A percentile compares a stretch with the other conserved stretches of the same genome.
Evolutionary conservation across 2,888 invertebrate species (phyloP).

Genomic region (Auanema sp.): DNA sequence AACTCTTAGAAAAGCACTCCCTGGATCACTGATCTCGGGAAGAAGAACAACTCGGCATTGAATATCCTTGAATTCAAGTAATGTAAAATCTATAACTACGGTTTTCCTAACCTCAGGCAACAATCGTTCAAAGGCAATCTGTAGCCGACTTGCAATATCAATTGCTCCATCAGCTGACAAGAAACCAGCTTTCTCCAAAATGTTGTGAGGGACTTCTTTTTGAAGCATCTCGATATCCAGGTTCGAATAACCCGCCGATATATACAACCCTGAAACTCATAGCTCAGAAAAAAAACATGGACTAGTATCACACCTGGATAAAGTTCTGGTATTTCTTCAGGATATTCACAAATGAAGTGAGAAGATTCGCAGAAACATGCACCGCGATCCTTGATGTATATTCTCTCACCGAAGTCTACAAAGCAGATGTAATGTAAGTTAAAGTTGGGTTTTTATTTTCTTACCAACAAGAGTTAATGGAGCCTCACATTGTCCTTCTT

Average conservation of each 20-base stretch:
- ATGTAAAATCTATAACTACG: not conserved
- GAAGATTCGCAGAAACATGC: conserved; percentile 58
- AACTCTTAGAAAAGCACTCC: conserved; percentile 50
- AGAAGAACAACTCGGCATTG: conserved; percentile 53
- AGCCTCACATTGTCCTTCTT: conserved; percentile 45
- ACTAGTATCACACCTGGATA: too few species aligned
- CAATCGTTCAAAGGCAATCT: conserved; percentile 54
- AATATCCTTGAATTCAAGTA: conserved; percentile 27
- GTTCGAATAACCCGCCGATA: conserved; percentile 52
- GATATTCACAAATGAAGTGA: conserved; percentile 56
- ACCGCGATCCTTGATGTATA: conserved; percentile 57
- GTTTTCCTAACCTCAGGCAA: conserved; percentile 32
- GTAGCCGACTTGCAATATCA: conserved; percentile 56
- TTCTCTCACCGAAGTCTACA: conserved; percentile 58
- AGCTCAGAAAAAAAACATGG: not conserved
- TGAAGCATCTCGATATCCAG: conserved; percentile 49
- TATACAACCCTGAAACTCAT: conserved; percentile 41
- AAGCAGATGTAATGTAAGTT: not conserved
- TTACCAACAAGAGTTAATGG: conserved; percentile 51
- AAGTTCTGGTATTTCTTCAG: conserved; percentile 43
- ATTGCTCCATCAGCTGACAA: conserved; percentile 37
- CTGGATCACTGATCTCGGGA: conserved; percentile 42
- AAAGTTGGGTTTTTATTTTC: not conserved
- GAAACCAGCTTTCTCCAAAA: conserved; percentile 51
- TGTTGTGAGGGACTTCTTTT: conserved; percentile 46